A percentile compares a stretch with the other conserved stretches of the same genome.
These are phyloP conservation scores for Eremobia ochroleuca DNA, from an alignment of 2,888 invertebrate genomes.

Conservation along the genomic window DNA sequence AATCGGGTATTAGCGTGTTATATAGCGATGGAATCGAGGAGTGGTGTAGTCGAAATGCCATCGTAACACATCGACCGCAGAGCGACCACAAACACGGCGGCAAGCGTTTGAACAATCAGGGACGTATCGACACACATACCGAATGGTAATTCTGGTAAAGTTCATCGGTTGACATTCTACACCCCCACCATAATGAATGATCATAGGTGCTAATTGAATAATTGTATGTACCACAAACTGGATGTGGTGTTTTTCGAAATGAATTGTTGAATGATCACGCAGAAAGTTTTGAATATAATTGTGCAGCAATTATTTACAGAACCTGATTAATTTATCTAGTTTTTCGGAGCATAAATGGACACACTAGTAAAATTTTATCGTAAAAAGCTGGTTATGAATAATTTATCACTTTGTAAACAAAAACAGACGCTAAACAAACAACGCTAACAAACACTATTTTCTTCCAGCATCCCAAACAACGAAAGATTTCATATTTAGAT, in stretches of 20 bases:
- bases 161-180: constrained; percentile 69
- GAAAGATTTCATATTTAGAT: constrained; percentile 67
- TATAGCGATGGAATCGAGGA: constrained; percentile 65
- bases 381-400: constrained; percentile 2
- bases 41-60: constrained; percentile 78
- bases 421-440: constrained; percentile 36
- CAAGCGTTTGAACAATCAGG: constrained; percentile 82
- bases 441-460: constrained; percentile 33
- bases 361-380: neutral
- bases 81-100: constrained; percentile 80
- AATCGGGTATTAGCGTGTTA: constrained; percentile 67
- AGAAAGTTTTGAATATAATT: neutral
- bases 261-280: constrained; percentile 23
- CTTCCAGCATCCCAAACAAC: constrained; percentile 30
- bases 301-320: neutral
- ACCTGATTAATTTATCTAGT: neutral
- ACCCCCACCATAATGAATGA: constrained; percentile 49
- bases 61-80: constrained; percentile 82
- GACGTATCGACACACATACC: constrained; percentile 78
- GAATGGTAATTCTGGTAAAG: constrained; percentile 72
- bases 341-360: neutral
- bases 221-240: constrained; percentile 35
- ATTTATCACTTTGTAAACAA: constrained; percentile 9
- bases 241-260: constrained; percentile 30
- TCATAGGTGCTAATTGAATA: constrained; percentile 53